Conservation (phyloP, 2,113 vertebrate genomes). For the Pedetes capensis region DNA sequence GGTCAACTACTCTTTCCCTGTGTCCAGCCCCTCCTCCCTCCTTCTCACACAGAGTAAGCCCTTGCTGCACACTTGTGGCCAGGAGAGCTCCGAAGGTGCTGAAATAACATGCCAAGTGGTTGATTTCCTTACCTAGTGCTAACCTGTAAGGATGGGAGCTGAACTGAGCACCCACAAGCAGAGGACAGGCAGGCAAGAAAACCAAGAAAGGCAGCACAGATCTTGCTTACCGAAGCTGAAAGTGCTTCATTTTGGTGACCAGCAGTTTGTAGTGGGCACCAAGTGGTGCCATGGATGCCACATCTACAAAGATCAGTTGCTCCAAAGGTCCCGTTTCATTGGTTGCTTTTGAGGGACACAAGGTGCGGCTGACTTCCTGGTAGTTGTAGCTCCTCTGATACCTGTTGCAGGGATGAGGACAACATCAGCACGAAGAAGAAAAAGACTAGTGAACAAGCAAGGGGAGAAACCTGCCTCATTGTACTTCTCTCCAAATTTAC, state of each 20-base stretch:
- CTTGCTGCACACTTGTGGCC: background rate
- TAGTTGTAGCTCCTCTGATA: constrained; percentile 87
- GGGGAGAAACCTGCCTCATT: background rate
- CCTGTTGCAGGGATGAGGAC: constrained; percentile 59
- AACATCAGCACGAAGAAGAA: background rate
- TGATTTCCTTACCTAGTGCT: background rate
- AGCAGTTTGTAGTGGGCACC: constrained; percentile 82
- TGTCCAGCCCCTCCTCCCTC: background rate
- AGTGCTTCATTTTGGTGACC: constrained; percentile 83
- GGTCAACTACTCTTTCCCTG: background rate
- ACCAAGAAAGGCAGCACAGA: background rate
- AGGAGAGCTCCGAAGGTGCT: background rate
- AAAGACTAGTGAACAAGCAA: background rate
- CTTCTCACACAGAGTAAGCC: background rate
- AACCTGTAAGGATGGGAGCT: background rate
- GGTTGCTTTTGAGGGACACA: constrained; percentile 85
- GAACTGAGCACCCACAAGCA: background rate
- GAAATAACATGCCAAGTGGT: background rate
- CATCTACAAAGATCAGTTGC: constrained; percentile 84
- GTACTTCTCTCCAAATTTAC: background rate
- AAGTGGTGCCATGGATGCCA: constrained; percentile 86
- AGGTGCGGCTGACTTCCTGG: constrained; percentile 88
- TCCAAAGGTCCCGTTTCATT: constrained; percentile 79
- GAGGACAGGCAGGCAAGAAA: background rate
- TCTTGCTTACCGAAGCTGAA: constrained; percentile 85